phyloP scores from a whole-genome alignment of 2,113 vertebrate genomes.

The Scomber japonicus region DNA sequence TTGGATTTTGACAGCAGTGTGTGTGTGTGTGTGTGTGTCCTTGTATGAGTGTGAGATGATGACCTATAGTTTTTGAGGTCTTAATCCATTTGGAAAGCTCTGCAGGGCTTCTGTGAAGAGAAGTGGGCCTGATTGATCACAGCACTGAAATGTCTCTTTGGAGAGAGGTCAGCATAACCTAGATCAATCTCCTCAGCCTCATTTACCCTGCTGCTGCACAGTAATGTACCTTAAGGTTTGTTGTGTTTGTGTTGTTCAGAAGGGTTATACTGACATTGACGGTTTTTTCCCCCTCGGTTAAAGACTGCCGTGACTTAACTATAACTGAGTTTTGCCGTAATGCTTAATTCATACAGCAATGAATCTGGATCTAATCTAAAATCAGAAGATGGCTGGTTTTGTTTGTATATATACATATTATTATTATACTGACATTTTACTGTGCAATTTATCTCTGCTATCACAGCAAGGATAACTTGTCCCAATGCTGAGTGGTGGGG shows the following conservation, averaged over 20 bases:
- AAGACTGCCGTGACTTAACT: neutral
- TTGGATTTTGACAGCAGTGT: neutral
- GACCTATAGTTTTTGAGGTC: slow-evolving; percentile 10
- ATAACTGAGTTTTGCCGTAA: neutral
- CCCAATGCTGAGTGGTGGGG: too few species aligned
- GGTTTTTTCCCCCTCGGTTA: neutral
- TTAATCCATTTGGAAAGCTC: slow-evolving; percentile 39
- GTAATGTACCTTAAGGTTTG: neutral
- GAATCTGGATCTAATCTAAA: neutral
- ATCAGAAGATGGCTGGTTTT: neutral
- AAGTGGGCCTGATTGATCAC: slow-evolving; percentile 23
- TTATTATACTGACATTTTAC: neutral
- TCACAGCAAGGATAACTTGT: too few species aligned
- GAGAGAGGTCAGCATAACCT: slow-evolving; percentile 36
- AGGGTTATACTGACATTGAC: slow-evolving; percentile 16
- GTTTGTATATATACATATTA: neutral
- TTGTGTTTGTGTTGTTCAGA: neutral
- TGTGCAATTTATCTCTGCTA: too few species aligned
- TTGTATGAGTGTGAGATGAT: neutral
- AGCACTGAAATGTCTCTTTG: slow-evolving; percentile 1
- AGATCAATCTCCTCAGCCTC: neutral
- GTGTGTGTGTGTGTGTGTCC: neutral
- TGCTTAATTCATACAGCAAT: slow-evolving; percentile 9
- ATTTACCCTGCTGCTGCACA: slow-evolving; percentile 8
- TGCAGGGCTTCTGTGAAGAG: slow-evolving; percentile 26